Evolutionary conservation across 2,797 vertebrate genomes (phyloP), one percentile per base, ranked within the genome.

Genomic region (Pangasius krempfi): DNA sequence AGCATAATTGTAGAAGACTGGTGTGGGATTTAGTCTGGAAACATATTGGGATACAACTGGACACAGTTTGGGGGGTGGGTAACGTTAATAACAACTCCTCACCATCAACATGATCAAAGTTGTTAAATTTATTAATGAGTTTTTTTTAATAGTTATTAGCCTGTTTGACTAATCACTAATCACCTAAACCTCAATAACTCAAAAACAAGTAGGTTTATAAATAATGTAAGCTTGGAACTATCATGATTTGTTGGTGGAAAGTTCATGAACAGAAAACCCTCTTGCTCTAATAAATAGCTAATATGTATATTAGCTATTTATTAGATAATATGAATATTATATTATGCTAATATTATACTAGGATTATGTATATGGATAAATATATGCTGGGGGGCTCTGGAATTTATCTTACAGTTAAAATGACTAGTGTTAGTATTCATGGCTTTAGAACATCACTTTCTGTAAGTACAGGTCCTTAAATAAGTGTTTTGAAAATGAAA

Each of bases 1-100:
- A 75, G 73, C 81, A 81, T 30, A 22, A 64, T 54, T 80, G 68
- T 60, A 50, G 18, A 90, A 88, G 86, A 76, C 33, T 62, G 27
- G 52, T 56, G 33, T n/a, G 75, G 60, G 60, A 22, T 44, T 85
- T 62, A 1, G n/a, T 52, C 40, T 68, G 82, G 44, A 70, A 30
- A 54, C 44, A 54, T 70, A 33, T 0, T 22, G 47, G 20, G 40
- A 62, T 18, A 50, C 44, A 20, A n/a, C 20, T 66, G 60, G 44
- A 52, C 40, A 33, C n/a, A 22, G 1, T 52, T n/a, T 33, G 14
- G 9, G n/a, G 40, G 68, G 27, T 4, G 52, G 44, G 33, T 52
- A 54, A 6, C 18, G 13, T 33, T 68, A 84, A 84, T 84, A 84
- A 20, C 10, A 47, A 64, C 58, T 56, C 30, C 33, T 22, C 9